These are phyloP conservation scores for Pongo abelii DNA, from an alignment of 2,113 vertebrate species.

Conservation along the genomic window DNA sequence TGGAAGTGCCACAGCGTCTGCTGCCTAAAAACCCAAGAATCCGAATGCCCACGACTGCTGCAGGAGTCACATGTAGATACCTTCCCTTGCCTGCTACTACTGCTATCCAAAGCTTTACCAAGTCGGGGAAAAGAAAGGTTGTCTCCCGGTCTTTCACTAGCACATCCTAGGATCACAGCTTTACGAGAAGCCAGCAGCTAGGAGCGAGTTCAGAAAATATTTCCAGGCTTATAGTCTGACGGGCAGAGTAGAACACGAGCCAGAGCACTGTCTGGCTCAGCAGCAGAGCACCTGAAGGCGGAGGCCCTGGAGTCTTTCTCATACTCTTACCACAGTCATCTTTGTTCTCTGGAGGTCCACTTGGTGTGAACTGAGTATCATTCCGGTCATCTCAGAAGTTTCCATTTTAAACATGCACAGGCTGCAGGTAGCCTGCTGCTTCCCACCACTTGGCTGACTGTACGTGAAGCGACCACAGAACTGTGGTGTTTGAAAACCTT, in stretches of 20 bases:
- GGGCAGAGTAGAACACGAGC: neutral
- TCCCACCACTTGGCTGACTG: neutral
- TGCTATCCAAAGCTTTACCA: neutral
- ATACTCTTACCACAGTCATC: rapidly evolving
- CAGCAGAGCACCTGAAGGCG: rapidly evolving
- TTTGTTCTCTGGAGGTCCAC: neutral
- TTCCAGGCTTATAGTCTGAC: neutral
- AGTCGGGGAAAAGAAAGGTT: neutral
- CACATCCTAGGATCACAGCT: neutral
- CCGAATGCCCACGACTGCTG: neutral
- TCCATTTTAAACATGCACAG: neutral
- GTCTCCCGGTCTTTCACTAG: neutral
- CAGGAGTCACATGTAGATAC: neutral
- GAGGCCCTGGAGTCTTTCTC: neutral
- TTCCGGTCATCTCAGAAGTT: neutral
- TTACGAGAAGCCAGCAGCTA: neutral
- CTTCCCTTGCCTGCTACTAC: neutral
- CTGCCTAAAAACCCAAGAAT: neutral
- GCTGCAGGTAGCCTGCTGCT: neutral
- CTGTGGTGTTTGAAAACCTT: neutral
- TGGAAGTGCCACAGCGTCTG: neutral
- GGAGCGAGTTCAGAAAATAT: neutral
- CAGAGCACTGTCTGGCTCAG: too few species aligned
- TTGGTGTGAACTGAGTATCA: neutral
- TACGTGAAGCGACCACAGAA: neutral